Base-by-base conservation (phyloP, 2,113 vertebrate species). In the Bostrychus sinensis region DNA sequence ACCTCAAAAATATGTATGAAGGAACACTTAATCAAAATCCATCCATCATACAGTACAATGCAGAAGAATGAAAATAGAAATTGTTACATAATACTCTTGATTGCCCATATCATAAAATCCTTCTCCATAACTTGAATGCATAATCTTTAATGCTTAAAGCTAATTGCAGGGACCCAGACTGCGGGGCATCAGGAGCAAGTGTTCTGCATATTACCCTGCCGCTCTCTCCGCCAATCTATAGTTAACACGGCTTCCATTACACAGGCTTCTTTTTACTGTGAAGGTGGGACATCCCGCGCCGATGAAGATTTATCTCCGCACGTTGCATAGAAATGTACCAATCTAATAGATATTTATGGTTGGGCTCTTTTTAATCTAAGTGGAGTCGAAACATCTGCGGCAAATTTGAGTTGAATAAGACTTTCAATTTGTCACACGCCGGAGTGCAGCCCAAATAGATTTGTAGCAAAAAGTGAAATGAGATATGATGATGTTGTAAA, bases 331-430 rank as follows among this genome's bases (percentile, higher is more conserved):
- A 80, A 85, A 85, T 75, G 75, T 86, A 59, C n/a, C 32, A 86
- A 85, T 84, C 68, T 85, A 86, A 91, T 89, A 86, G 84, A 87
- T 85, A 88, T 90, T 86, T 85, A 89, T 87, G 88, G 84, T 88
- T 77, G 75, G 81, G 66, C 78, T 86, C 80, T 83, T 88, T 89
- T 86, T 85, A 86, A 88, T 91, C 80, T 86, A 70, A 68, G 55
- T 56, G 56, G 50, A 83, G 75, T 72, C 7, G 53, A 78, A 85
- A 73, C 75, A 89, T 88, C 78, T 85, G 80, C 37, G 17, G 56
- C 62, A 67, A 69, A 78, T 78, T 80, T 83, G 77, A 64, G 38
- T 70, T 65, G 79, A 83, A 78, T 81, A 74, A 78, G 75, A 75
- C 46, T 77, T 86, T 77, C 63, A 81, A 84, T 90, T 89, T 86